Evolutionary conservation across 2,797 vertebrate species (phyloP).

Genomic region (Lindbergichthys nudifrons): DNA sequence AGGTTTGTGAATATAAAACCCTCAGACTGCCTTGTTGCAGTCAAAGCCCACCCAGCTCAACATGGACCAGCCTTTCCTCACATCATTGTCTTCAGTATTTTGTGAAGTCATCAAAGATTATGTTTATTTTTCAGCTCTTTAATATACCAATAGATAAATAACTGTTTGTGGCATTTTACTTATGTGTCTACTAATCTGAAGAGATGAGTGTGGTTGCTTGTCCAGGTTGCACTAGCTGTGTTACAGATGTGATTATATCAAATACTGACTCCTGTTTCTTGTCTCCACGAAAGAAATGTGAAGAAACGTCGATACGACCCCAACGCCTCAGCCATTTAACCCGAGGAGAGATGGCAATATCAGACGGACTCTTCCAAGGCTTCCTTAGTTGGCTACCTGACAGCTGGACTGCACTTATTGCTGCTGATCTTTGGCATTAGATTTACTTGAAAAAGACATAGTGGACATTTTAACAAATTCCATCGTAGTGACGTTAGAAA

Average conservation of each 20-base stretch:
- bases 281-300: slow-evolving; percentile 92
- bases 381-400: slow-evolving; percentile 80
- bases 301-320: slow-evolving; percentile 98
- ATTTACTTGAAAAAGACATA: slow-evolving; percentile 85
- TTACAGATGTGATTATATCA: slow-evolving; percentile 24
- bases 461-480: slow-evolving; percentile 84
- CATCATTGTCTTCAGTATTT: slow-evolving; percentile 58
- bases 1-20: slow-evolving; percentile 59
- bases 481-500: slow-evolving; percentile 84
- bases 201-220: slow-evolving; percentile 65
- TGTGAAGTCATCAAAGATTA: slow-evolving; percentile 15
- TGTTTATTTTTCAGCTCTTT: slow-evolving; percentile 3
- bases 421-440: slow-evolving; percentile 85
- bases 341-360: slow-evolving; percentile 70
- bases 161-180: too few relatives aligned
- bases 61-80: slow-evolving; percentile 69
- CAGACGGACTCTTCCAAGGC: slow-evolving; percentile 83
- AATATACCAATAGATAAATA: neutral
- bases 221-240: slow-evolving; percentile 67
- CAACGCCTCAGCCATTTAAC: slow-evolving; percentile 92
- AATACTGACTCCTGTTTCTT: slow-evolving; percentile 82
- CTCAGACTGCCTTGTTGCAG: slow-evolving; percentile 60
- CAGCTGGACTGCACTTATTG: slow-evolving; percentile 85
- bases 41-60: slow-evolving; percentile 52
- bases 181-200: slow-evolving; percentile 32